phyloP scores from a whole-genome alignment of 1,140 invertebrate genomes.

The Ceratosolen fusciceps region DNA sequence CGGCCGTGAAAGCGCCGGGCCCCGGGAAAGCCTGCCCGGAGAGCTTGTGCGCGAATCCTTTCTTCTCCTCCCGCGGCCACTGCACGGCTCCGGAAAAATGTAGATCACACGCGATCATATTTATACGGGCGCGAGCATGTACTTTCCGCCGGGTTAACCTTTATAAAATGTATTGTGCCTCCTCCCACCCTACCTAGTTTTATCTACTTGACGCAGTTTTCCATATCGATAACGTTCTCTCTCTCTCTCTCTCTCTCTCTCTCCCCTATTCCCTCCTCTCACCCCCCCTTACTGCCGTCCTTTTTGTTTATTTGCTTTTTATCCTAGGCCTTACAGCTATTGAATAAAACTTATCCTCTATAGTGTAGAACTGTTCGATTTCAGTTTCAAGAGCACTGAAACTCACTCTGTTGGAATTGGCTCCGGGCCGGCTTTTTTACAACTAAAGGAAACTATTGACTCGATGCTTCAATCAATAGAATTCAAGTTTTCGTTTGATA shows the following conservation, averaged over 20 bases:
- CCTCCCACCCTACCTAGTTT: constrained; percentile 53
- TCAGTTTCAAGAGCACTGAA: not conserved
- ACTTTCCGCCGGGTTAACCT: constrained; percentile 45
- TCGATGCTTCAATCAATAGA: not conserved
- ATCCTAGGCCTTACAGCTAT: too few species aligned
- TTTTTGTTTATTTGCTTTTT: not conserved
- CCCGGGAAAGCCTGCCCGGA: not conserved
- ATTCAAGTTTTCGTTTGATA: not conserved
- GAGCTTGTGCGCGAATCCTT: not conserved
- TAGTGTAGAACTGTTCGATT: not conserved
- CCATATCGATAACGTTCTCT: not conserved
- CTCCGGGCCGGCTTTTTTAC: not conserved
- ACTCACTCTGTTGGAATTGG: not conserved
- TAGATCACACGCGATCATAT: not conserved
- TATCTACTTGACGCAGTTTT: constrained; percentile 29
- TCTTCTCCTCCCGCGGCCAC: not conserved
- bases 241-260: too few species aligned
- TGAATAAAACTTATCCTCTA: constrained; percentile 20
- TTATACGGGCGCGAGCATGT: not conserved
- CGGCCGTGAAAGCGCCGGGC: not conserved
- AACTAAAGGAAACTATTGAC: not conserved
- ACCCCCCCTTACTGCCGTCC: too few species aligned
- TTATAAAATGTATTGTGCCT: constrained; percentile 52
- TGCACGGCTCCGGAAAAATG: not conserved
- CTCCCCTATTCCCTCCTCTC: too few species aligned